These are phyloP conservation scores for Acanthacorydalis orientalis DNA, from an alignment of 2,888 invertebrate species.

Conservation along the genomic window DNA sequence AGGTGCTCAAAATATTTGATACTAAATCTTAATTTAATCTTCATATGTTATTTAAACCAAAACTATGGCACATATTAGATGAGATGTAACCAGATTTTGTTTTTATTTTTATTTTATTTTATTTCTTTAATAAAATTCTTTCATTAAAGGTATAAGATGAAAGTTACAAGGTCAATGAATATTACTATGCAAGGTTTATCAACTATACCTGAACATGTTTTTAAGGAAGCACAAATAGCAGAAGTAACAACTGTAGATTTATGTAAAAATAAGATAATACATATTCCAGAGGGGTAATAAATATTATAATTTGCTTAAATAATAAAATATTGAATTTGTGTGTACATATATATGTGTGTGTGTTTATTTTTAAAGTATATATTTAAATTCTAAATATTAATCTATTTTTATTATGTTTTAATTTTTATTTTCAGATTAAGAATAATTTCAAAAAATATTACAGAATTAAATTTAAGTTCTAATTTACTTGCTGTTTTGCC, in stretches of 20 bases:
- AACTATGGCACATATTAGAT: neutral
- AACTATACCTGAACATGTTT: slow-evolving; percentile 52
- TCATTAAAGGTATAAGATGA: slow-evolving; percentile 33
- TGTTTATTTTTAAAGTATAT: neutral
- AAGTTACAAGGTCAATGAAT: slow-evolving; percentile 37
- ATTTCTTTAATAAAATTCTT: no score
- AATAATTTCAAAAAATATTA: slow-evolving; percentile 31
- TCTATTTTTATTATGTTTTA: slow-evolving; percentile 8
- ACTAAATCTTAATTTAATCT: no score
- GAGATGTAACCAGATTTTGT: neutral
- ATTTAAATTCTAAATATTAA: slow-evolving; percentile 1
- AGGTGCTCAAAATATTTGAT: no score
- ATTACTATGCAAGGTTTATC: slow-evolving; percentile 43
- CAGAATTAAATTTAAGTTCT: slow-evolving; percentile 52
- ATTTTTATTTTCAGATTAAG: slow-evolving; percentile 26
- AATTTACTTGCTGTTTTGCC: slow-evolving; percentile 51
- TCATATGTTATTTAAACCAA: no score
- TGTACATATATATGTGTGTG: no score
- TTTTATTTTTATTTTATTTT: slow-evolving; percentile 4
- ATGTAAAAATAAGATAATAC: slow-evolving; percentile 57
- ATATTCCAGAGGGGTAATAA: slow-evolving; percentile 50
- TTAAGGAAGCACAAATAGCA: slow-evolving; percentile 50
- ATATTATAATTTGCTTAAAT: no score
- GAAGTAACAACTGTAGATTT: slow-evolving; percentile 62
- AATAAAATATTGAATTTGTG: no score